Conservation (phyloP, 1,140 invertebrate species). For the Dreissena rostriformis region DNA sequence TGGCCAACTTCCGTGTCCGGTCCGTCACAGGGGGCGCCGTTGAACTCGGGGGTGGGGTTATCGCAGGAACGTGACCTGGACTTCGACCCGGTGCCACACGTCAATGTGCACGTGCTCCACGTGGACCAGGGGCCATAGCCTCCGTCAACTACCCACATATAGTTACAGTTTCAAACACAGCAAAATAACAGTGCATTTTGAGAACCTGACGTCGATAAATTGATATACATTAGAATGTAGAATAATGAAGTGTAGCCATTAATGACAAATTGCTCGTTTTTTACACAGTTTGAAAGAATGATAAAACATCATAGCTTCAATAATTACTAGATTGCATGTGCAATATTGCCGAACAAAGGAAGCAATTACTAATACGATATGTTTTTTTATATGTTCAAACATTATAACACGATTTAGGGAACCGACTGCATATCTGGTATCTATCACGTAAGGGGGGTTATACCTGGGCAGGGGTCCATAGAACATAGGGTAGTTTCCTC, state of each 20-base stretch:
- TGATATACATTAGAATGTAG: neutral
- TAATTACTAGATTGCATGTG: neutral
- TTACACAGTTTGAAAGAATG: neutral
- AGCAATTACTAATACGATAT: neutral
- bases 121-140: constrained; percentile 61
- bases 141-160: constrained; percentile 51
- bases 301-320: neutral
- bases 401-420: neutral
- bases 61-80: constrained; percentile 57
- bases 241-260: neutral
- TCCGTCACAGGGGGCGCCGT: constrained; percentile 58
- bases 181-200: neutral
- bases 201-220: neutral
- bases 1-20: constrained; percentile 53
- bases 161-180: neutral
- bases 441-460: neutral
- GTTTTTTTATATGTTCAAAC: neutral
- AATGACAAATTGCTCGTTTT: neutral
- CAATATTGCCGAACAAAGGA: neutral
- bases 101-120: constrained; percentile 62
- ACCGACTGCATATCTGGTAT: neutral
- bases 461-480: constrained; percentile 33
- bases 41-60: constrained; percentile 43
- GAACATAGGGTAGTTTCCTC: constrained; percentile 5
- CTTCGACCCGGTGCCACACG: constrained; percentile 65